These are phyloP conservation scores for Phaedon cochleariae DNA, from an alignment of 2,888 invertebrate genomes.

Conservation along the genomic window DNA sequence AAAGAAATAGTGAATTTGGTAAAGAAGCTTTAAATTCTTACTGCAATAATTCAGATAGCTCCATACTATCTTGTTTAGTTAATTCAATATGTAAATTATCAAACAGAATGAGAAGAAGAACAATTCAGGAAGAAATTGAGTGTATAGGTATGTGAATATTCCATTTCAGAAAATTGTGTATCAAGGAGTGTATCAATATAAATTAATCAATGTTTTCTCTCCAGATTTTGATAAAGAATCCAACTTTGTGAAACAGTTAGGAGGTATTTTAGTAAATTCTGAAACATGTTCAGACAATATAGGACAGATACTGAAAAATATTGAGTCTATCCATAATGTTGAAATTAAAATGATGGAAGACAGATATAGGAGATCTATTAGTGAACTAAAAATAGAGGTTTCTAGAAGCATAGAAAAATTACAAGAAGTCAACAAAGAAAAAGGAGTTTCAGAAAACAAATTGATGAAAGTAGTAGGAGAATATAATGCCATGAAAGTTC, in stretches of 20 bases:
- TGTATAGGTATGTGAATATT: slow-evolving; percentile 15
- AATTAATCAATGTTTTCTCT: slow-evolving; percentile 26
- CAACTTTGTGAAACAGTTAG: slow-evolving; percentile 39
- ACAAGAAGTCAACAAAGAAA: slow-evolving; percentile 32
- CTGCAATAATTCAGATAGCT: slow-evolving; percentile 24
- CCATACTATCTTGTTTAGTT: slow-evolving; percentile 36
- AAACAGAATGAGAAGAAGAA: slow-evolving; percentile 5
- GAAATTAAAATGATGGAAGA: slow-evolving; percentile 37
- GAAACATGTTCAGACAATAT: slow-evolving; percentile 29
- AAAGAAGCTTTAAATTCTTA: slow-evolving; percentile 31
- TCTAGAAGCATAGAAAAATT: slow-evolving; percentile 31
- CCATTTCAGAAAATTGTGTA: neutral
- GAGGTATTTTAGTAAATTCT: slow-evolving; percentile 27
- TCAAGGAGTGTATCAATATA: too few species aligned
- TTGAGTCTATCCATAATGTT: slow-evolving; percentile 35
- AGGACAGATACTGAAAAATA: slow-evolving; percentile 27
- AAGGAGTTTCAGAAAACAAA: slow-evolving; percentile 36
- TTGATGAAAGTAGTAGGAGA: slow-evolving; percentile 32
- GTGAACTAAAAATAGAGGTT: slow-evolving; percentile 39
- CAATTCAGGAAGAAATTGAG: slow-evolving; percentile 4
- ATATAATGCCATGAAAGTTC: slow-evolving; percentile 34
- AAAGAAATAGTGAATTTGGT: slow-evolving; percentile 36
- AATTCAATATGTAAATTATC: slow-evolving; percentile 25
- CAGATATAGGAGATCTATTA: slow-evolving; percentile 31
- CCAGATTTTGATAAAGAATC: slow-evolving; percentile 37